Base-by-base conservation (phyloP, 64 coral and sea anemone species). In the Montipora capricornis region DNA sequence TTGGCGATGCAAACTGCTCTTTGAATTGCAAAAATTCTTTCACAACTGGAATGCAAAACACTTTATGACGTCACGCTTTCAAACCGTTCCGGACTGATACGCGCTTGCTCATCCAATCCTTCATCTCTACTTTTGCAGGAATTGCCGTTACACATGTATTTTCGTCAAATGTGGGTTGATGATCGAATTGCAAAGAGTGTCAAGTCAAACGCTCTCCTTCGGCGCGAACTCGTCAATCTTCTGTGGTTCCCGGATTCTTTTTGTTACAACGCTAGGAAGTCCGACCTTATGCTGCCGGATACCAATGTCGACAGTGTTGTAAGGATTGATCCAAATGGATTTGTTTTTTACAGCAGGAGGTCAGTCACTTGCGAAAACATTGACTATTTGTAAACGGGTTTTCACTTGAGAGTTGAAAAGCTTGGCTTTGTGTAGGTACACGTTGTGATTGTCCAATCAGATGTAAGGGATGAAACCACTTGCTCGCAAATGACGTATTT, bases 151-250 rank as follows among this genome's bases (percentile, higher is more conserved):
- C 95, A 55, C 49, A 82, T 97, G 93, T 97, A 95, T 73, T 76
- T 92, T 16, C 96, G 96, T 47, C 96, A 97, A 49, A 78, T 58
- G 7, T 97, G 95, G 95, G 24, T 16, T 29, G 95, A 97, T 74
- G n/a, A 70, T 53, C 95, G 95, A 2, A 60, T 97, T 15, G 89
- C 78, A 52, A 67, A 94, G 48, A 22, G 77, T 15, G 80, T 88
- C 11, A 75, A 89, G 3, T 73, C 29, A 57, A 66, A 29, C 7
- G 47, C 44, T 44, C 48, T 92, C 3, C 70, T 97, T 4, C 84
- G 61, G n/a, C 92, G 90, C 7, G 89, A 95, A 4, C 16, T 94
- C 1, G 92, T 97, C 57, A 44, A 53, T 4, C 47, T 45, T 4
- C 49, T 97, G 3, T 97, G 95, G 95, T 55, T 87, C 20, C 95